These are phyloP conservation scores for Drosophila jambulina DNA, from an alignment of 1,140 invertebrate species.

Conservation along the genomic window DNA sequence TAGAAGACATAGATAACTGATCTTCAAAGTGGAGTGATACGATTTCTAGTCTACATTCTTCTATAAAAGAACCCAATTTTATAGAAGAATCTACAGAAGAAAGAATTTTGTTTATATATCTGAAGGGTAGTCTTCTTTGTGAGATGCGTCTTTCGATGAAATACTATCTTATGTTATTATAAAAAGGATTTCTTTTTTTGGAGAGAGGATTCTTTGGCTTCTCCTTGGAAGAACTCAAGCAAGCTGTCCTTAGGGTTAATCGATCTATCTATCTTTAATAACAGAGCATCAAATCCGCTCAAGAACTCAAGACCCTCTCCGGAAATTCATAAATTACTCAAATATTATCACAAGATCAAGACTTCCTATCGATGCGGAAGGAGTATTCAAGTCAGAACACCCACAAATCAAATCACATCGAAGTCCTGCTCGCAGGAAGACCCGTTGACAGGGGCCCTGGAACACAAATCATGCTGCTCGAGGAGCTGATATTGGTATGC, in stretches of 20 bases:
- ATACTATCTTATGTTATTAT: too few relatives aligned
- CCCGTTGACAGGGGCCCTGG: slow-evolving; percentile 18
- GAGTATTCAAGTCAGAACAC: slow-evolving; percentile 4
- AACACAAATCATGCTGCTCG: slow-evolving; percentile 22
- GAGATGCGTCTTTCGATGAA: neutral
- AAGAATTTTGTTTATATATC: too few relatives aligned
- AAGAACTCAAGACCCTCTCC: neutral
- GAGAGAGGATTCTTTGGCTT: neutral
- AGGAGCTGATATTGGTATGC: slow-evolving; percentile 24
- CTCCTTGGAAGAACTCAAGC: neutral
- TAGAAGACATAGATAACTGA: neutral
- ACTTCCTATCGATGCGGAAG: slow-evolving; percentile 1
- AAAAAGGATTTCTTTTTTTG: too few relatives aligned
- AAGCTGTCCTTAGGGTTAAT: neutral
- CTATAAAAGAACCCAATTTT: neutral
- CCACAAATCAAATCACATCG: neutral
- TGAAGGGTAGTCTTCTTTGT: too few relatives aligned
- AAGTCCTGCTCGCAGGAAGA: neutral
- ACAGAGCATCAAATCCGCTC: neutral
- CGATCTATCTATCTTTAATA: neutral
- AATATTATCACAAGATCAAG: neutral
- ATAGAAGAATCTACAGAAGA: neutral
- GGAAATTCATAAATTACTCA: slow-evolving; percentile 8
- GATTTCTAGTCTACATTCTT: neutral
- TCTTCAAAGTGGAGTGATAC: neutral